Evolutionary conservation across 1,140 invertebrate species (phyloP), one percentile per base, ranked within the genome.

Genomic region (Nebria ingens): DNA sequence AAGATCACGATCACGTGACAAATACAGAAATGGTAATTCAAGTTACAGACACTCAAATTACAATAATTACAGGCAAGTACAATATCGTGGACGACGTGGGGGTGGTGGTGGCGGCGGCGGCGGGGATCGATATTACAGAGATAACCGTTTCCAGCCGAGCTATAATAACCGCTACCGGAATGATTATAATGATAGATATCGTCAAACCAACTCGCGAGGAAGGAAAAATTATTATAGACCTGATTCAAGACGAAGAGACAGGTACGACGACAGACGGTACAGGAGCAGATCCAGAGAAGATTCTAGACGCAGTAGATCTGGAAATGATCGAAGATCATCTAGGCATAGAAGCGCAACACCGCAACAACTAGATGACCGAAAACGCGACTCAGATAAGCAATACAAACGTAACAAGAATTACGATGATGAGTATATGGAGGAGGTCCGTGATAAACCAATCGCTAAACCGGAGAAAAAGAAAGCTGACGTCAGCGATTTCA

Each of bases 81-180:
- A 56, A 23, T 55, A 29, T 11, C 56, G 34, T 11, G 58, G 42
- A 42, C 59, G 60, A 2, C 59, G 40, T 21, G 65, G 58, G n/a
- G 59, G 58, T 19, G 53, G 56, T 45, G 56, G 56, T 42, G 38
- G 52, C 23, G n/a, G 19, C n/a, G 25, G n/a, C n/a, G n/a, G 25
- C 6, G 65, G 58, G n/a, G 59, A 59, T 19, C 53, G 56, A 51
- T 56, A 57, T 42, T 34, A 53, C 23, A 17, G 19, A 9, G 25
- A 34, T 34, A 34, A n/a, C 6, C n/a, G n/a, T n/a, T 9, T 6
- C 6, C 25, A 34, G n/a, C 6, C 6, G 6, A 9, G 6, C n/a
- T 34, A 34, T 34, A 34, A 34, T 34, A 17, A 45, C 17, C 9
- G 15, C 4, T 45, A 45, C 40, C 4, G 25, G 13, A 13, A 29